Percentiles rank a stretch among this genome's conserved stretches.
Evolutionary conservation across 2,113 vertebrate genomes (phyloP).

Genomic region (Poecile atricapillus): DNA sequence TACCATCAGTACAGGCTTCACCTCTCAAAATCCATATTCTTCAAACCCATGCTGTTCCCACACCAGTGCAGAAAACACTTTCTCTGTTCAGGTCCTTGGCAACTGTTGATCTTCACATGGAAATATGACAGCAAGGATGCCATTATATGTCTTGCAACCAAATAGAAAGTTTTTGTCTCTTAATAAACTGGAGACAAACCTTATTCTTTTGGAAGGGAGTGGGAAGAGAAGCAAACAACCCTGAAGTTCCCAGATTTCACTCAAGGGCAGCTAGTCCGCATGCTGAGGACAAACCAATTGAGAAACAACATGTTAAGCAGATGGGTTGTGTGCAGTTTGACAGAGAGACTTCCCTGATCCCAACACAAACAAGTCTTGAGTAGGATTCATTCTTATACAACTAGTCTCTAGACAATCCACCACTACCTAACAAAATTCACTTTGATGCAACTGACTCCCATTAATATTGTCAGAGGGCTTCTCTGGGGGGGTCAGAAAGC

Average conservation of each 20-base stretch:
- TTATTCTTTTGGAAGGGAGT: not conserved
- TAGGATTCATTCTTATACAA: not conserved
- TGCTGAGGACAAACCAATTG: not conserved
- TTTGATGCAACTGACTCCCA: not conserved
- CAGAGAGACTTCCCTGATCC: not conserved
- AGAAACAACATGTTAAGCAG: not conserved
- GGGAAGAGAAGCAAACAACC: not conserved
- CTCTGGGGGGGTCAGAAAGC: not conserved
- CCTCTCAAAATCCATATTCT: not conserved
- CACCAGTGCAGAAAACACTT: not conserved
- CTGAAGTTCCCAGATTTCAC: not conserved
- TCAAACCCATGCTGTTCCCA: not conserved
- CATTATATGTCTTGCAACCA: not conserved
- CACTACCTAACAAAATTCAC: not conserved
- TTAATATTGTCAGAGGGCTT: not conserved
- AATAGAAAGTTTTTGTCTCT: not conserved
- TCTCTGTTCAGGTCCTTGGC: not conserved
- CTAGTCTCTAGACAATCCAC: not conserved
- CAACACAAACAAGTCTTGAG: not conserved
- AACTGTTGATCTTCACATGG: not conserved
- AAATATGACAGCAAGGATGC: not conserved
- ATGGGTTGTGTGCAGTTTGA: not conserved
- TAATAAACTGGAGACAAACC: not conserved
- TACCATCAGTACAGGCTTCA: not conserved
- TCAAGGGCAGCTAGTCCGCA: not conserved